Conservation (phyloP, 2,797 vertebrate genomes). For the Etheostoma nigrum region DNA sequence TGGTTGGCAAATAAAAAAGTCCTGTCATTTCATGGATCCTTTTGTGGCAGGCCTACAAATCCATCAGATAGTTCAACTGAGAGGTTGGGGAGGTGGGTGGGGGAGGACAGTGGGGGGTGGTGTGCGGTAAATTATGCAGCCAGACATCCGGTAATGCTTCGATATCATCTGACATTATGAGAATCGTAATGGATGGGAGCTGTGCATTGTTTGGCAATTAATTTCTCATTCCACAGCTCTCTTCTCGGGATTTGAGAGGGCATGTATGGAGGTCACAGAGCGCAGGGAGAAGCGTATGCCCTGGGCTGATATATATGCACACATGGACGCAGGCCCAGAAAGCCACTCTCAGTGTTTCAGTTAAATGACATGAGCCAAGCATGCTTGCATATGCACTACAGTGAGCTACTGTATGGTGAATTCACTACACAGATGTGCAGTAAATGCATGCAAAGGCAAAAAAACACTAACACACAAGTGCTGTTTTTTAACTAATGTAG, state of each 20-base stretch:
- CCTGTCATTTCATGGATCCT: slow-evolving; percentile 82
- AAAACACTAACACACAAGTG: background rate
- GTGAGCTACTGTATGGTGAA: slow-evolving; percentile 26
- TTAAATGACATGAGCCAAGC: slow-evolving; percentile 56
- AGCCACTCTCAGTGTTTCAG: slow-evolving; percentile 56
- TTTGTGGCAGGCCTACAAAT: slow-evolving; percentile 81
- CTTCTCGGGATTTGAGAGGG: slow-evolving; percentile 68
- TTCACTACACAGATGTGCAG: slow-evolving; percentile 20
- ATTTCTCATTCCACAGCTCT: slow-evolving; percentile 84
- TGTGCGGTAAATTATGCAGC: slow-evolving; percentile 86
- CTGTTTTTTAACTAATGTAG: slow-evolving; percentile 3
- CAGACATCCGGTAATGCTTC: slow-evolving; percentile 88
- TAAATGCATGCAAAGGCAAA: slow-evolving; percentile 13
- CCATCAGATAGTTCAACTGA: slow-evolving; percentile 73
- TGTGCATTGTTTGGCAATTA: slow-evolving; percentile 92
- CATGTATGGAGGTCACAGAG: slow-evolving; percentile 74
- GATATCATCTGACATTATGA: slow-evolving; percentile 92
- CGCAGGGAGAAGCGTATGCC: slow-evolving; percentile 50
- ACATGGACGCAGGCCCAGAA: slow-evolving; percentile 33
- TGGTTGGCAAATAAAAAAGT: slow-evolving; percentile 70
- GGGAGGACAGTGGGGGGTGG: slow-evolving; percentile 9
- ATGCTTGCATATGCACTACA: slow-evolving; percentile 37
- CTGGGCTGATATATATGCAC: slow-evolving; percentile 70
- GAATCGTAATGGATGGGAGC: slow-evolving; percentile 90
- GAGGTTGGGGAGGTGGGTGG: slow-evolving; percentile 9